phyloP scores from a whole-genome alignment of 2,797 vertebrate genomes.

The Diceros bicornis region DNA sequence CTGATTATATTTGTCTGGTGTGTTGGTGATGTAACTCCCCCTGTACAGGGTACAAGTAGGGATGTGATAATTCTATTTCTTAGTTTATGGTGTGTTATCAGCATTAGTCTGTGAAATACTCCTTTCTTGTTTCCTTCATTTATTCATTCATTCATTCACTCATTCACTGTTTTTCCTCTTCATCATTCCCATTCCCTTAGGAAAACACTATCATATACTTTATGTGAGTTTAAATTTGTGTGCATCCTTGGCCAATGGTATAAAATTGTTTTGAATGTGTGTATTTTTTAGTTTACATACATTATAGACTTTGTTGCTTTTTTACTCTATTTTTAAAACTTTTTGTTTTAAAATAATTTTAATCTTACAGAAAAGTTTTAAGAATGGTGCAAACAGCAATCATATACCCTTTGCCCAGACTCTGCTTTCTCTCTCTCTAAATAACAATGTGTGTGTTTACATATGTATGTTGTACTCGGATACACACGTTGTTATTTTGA shows the following conservation, averaged over 20 bases:
- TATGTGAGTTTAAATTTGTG: background rate
- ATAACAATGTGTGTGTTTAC: background rate
- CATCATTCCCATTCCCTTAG: background rate
- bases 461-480: background rate
- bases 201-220: background rate
- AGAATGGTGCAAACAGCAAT: background rate
- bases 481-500: background rate
- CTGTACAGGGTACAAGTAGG: too few species aligned
- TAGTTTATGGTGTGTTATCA: background rate
- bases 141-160: background rate
- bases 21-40: too few species aligned
- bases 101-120: background rate
- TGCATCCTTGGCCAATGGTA: background rate
- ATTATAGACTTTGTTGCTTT: background rate
- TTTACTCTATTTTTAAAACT: background rate
- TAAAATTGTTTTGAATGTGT: background rate
- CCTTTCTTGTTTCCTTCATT: background rate
- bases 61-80: background rate
- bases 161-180: background rate
- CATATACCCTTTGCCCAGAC: background rate
- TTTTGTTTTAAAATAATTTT: slow-evolving; percentile 41
- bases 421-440: background rate
- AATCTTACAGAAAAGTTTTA: background rate
- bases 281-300: background rate
- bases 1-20: background rate